phyloP scores from a whole-genome alignment of 2,797 vertebrate genomes.

The Chrosomus eos region DNA sequence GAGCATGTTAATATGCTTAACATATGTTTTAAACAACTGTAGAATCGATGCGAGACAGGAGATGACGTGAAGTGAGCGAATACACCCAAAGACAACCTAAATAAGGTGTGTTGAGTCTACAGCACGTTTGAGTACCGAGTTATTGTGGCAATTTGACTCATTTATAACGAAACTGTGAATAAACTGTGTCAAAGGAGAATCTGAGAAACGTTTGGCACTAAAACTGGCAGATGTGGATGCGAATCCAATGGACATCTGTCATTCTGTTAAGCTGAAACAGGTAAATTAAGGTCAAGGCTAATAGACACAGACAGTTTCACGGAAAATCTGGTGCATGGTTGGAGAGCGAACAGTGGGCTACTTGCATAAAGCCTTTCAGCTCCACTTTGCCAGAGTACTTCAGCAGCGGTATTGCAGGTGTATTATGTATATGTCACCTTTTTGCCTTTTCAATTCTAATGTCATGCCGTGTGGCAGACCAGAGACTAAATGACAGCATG shows the following conservation, averaged over 20 bases:
- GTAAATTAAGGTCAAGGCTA: constrained; percentile 42
- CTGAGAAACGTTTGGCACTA: constrained; percentile 32
- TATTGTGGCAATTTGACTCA: constrained; percentile 37
- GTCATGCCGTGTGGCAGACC: neutral
- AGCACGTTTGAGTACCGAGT: neutral
- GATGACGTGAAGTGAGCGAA: constrained; percentile 17
- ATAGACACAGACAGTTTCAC: constrained; percentile 12
- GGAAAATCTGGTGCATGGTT: constrained; percentile 26
- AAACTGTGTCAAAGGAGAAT: constrained; percentile 51
- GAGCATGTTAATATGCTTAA: constrained; percentile 45
- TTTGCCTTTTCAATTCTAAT: constrained; percentile 1
- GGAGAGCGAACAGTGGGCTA: neutral
- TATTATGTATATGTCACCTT: constrained; percentile 24
- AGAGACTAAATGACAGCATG: constrained; percentile 9
- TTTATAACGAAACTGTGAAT: constrained; percentile 50
- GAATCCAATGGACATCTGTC: constrained; percentile 30
- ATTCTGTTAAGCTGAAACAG: constrained; percentile 25
- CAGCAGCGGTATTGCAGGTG: constrained; percentile 8
- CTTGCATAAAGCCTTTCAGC: neutral
- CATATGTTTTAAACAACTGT: constrained; percentile 49
- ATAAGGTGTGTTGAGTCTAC: constrained; percentile 53
- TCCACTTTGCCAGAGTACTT: neutral
- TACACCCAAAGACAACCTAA: constrained; percentile 17
- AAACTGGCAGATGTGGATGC: constrained; percentile 9
- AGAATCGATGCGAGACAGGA: constrained; percentile 11